A percentile compares a stretch with the other conserved stretches of the same genome.
phyloP scores from a whole-genome alignment of 2,888 invertebrate species.

The Sepiola atlantica region DNA sequence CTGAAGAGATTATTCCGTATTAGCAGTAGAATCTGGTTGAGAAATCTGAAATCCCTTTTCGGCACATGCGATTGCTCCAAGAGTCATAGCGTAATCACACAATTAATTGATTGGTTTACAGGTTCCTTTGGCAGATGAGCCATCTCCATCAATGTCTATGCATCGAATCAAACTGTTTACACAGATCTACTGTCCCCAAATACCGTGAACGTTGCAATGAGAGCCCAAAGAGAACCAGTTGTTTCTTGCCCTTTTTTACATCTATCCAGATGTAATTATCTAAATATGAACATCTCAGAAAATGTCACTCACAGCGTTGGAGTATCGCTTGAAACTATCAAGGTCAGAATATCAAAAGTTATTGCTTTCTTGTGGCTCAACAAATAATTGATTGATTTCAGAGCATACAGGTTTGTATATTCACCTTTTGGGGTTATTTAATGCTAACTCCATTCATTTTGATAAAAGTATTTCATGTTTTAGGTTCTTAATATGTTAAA shows the following conservation, averaged over 20 bases:
- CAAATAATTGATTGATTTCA: too few relatives aligned
- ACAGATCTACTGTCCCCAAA: neutral
- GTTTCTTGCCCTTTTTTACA: neutral
- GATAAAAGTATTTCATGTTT: too few relatives aligned
- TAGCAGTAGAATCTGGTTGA: neutral
- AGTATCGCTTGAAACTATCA: neutral
- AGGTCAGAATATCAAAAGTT: too few relatives aligned
- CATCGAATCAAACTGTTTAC: neutral
- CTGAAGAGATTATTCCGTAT: too few relatives aligned
- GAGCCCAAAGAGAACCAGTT: neutral
- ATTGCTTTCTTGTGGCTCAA: too few relatives aligned
- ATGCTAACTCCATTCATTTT: too few relatives aligned
- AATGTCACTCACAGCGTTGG: neutral
- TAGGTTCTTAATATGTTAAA: too few relatives aligned
- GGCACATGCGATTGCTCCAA: neutral
- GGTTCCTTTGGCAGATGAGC: neutral
- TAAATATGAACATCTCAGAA: neutral
- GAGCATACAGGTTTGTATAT: too few relatives aligned
- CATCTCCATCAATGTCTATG: neutral
- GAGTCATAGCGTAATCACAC: neutral
- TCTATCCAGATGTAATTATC: neutral
- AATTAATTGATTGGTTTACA: conserved; percentile 18
- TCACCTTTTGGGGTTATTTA: too few relatives aligned
- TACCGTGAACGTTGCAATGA: neutral
- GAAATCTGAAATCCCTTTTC: neutral